These are phyloP conservation scores for Crocallis elinguaria DNA, from an alignment of 2,888 invertebrate species.

Conservation along the genomic window DNA sequence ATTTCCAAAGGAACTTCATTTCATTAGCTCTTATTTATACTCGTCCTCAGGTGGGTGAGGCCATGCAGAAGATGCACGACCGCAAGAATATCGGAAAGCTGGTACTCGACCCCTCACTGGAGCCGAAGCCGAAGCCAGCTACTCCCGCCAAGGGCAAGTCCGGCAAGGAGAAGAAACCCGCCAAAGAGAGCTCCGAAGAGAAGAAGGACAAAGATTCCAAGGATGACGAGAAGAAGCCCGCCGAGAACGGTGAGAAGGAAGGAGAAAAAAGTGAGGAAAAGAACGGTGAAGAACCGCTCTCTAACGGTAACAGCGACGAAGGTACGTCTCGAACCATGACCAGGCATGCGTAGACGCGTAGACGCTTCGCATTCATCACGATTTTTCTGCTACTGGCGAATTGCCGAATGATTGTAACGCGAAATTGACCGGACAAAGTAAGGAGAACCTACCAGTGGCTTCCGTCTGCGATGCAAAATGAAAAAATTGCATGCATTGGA, in stretches of 20 bases:
- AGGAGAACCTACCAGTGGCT: background rate
- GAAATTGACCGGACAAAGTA: constrained; percentile 16
- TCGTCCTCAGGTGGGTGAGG: constrained; percentile 89
- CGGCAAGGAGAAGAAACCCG: constrained; percentile 88
- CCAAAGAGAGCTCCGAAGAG: constrained; percentile 87
- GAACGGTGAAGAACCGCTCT: constrained; percentile 80
- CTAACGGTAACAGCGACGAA: constrained; percentile 84
- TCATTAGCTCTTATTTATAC: no score
- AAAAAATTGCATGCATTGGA: background rate
- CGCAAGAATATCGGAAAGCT: constrained; percentile 96
- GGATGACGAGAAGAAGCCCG: constrained; percentile 80
- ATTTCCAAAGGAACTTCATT: no score
- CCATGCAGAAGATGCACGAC: constrained; percentile 97
- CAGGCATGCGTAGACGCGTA: constrained; percentile 64
- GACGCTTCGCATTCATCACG: constrained; percentile 58
- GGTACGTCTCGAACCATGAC: constrained; percentile 77
- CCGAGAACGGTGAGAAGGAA: constrained; percentile 78
- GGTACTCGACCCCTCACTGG: constrained; percentile 91
- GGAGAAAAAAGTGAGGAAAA: constrained; percentile 74
- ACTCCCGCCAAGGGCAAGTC: constrained; percentile 91
- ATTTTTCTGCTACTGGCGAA: constrained; percentile 5
- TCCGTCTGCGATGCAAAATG: background rate
- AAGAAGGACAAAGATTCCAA: constrained; percentile 86
- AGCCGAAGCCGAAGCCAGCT: constrained; percentile 91
- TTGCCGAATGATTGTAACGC: constrained; percentile 14